These are phyloP conservation scores for Rhabdomys dilectus DNA, from an alignment of 2,113 vertebrate genomes.

Conservation along the genomic window DNA sequence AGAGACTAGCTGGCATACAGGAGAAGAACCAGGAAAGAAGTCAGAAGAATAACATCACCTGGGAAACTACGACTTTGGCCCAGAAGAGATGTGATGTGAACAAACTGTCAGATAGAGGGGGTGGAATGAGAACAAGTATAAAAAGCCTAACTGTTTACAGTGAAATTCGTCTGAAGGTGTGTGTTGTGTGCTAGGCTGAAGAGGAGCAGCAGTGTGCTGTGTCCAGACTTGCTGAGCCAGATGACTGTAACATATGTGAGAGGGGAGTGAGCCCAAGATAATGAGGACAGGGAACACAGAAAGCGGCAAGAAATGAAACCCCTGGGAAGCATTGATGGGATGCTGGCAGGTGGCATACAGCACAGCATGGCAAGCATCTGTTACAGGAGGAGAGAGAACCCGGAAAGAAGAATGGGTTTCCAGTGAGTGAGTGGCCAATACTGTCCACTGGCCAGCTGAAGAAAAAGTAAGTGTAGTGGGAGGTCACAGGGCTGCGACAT, in stretches of 20 bases:
- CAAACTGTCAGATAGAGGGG: neutral
- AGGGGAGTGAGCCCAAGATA: accelerated
- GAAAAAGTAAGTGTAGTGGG: neutral
- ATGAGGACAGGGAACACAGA: neutral
- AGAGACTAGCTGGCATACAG: neutral
- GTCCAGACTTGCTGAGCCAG: neutral
- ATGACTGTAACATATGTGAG: neutral
- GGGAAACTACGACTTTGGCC: neutral
- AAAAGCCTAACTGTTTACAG: neutral
- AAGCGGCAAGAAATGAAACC: too few species aligned
- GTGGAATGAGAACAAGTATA: too few species aligned
- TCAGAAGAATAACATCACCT: neutral
- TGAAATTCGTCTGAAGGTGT: neutral
- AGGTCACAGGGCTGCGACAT: too few species aligned
- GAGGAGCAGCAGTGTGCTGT: accelerated
- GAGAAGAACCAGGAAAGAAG: neutral
- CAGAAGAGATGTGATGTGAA: neutral
- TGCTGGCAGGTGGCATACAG: accelerated
- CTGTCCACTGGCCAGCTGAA: neutral
- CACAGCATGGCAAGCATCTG: neutral
- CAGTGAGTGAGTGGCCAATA: too few species aligned
- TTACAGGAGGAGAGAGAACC: neutral
- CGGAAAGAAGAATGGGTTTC: neutral
- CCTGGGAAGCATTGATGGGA: neutral
- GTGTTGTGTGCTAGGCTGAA: too few species aligned